Conservation (phyloP, 2,797 vertebrate genomes). For the Pantherophis alleghaniensis region DNA sequence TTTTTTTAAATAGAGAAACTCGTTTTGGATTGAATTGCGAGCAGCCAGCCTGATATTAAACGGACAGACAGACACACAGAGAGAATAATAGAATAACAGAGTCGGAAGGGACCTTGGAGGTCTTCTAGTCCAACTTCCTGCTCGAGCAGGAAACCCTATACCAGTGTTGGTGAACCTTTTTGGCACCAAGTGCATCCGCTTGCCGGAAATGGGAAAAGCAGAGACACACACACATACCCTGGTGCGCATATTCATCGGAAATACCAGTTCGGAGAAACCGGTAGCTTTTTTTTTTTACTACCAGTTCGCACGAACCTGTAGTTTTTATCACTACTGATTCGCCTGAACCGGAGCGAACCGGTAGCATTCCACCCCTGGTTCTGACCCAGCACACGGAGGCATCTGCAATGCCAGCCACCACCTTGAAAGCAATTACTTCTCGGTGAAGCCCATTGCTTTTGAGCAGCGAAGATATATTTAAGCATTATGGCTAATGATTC, state of each 20-base stretch:
- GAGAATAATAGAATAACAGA: not conserved
- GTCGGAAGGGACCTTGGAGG: not conserved
- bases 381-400: not conserved
- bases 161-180: no score
- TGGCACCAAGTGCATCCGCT: no score
- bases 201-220: no score
- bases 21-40: not conserved
- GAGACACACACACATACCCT: no score
- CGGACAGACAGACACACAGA: not conserved
- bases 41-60: not conserved
- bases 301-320: no score
- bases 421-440: not conserved
- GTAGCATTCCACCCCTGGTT: no score
- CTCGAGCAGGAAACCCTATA: not conserved
- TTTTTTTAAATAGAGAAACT: not conserved
- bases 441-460: not conserved
- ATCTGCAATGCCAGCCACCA: not conserved
- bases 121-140: not conserved
- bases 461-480: not conserved
- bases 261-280: no score
- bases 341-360: no score
- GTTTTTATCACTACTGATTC: no score
- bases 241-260: no score
- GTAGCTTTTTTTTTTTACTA: no score
- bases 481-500: not conserved